Evolutionary conservation across 1,140 invertebrate species (phyloP), one percentile per base, ranked within the genome.

Genomic region (Sitodiplosis mosellana): DNA sequence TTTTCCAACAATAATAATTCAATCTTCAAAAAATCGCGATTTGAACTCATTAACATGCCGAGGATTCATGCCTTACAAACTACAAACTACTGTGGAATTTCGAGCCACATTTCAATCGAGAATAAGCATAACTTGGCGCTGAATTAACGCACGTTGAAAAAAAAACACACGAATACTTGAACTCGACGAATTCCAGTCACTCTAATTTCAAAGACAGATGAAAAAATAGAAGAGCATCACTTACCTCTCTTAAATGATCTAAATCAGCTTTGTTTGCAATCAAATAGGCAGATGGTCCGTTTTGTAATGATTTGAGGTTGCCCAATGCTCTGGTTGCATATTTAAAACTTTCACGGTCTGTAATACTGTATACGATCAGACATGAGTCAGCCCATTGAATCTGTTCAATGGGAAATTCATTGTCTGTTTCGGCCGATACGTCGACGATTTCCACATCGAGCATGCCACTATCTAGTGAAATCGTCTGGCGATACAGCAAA

Each of bases 361-460:
- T 83, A 48, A 86, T 79, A 51, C 80, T 81, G 63, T 86, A 87
- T 27, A 83, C 79, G n/a, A 85, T 71, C 5, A 84, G 64, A 58
- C 78, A 83, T 4, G 78, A 81, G 59, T 86, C 82, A 1, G 80
- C 79, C 80, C 81, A 83, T 59, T 79, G 72, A 33, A 83, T 69
- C 67, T 71, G 69, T 61, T 71, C 69, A 42, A 68, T 58, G 45
- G 69, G 68, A 54, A 69, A 71, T 54, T 60, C 65, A 61, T 70
- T 73, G 54, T 72, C 70, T 60, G 72, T 73, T 54, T 73, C 74
- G 34, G 74, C 75, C 36, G 76, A 81, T n/a, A 83, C 78, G 58
- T 85, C 82, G 37, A 84, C 75, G 37, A 85, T 80, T 67, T 83
- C 81, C 37, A 84, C 72, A 59, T 85, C 81, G 36, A 81, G 68